Base-by-base conservation (phyloP, 2,888 invertebrate species). In the Ophioninae sp. region DNA sequence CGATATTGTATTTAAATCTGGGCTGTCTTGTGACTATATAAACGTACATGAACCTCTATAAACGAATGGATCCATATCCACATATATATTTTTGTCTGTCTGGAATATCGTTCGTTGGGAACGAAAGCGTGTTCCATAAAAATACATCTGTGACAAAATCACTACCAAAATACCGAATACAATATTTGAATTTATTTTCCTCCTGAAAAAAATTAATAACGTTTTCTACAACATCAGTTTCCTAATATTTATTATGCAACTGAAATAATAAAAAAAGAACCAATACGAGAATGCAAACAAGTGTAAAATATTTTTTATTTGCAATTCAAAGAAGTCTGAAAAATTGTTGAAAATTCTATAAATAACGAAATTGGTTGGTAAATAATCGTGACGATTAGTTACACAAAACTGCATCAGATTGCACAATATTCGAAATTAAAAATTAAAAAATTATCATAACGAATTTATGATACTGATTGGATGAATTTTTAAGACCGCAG, bases 1-100 rank as follows among this genome's bases (percentile, higher is more conserved):
- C 86, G 83, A 79, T 37, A 75, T 86, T 88, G 51, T 64, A 79
- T 88, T 81, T 64, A 84, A 88, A 86, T 90, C 91, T 91, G 90
- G 90, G 91, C 91, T 92, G 92, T 86, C 30, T 72, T 74, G 79
- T 69, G 81, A 81, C 79, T 56, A 61, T 73, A 22, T 59, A 58
- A 61, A 81, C 72, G 63, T 68, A 64, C 71, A 68, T 71, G 64
- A 78, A 39, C 30, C 64, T 71, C n/a, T 44, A 59, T 81, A 65
- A 77, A 20, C 58, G 76, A 61, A 72, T 78, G 75, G 69, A n/a
- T 23, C 23, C 39, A 44, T 63, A 44, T 63, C 8, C 6, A 13
- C 10, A 41, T 59, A 64, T 69, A 41, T 59, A 64, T 63, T 67
- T 74, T 79, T 44, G 44, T 58, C 64, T 39, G 56, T 64, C 73